Evolutionary conservation across 2,888 invertebrate species (phyloP).

Genomic region (Nebria brevicollis): DNA sequence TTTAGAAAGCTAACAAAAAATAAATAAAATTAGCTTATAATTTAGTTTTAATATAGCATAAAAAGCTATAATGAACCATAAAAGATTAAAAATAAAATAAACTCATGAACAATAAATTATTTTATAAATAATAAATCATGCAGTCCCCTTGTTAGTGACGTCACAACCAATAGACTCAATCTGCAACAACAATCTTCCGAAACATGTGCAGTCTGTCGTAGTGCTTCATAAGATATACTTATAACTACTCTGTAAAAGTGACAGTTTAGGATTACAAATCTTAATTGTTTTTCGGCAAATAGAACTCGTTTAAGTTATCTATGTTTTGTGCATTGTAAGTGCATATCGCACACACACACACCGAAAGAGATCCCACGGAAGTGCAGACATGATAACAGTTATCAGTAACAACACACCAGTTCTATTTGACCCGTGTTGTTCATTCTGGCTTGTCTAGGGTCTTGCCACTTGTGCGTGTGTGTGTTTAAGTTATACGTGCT

Average conservation of each 20-base stretch:
- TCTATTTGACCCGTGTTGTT: slow-evolving; percentile 6
- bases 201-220: background rate
- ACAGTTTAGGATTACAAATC: background rate
- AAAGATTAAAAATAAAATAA: background rate
- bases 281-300: background rate
- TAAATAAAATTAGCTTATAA: no score
- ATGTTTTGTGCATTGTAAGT: background rate
- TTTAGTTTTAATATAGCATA: background rate
- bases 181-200: background rate
- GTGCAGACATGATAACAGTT: slow-evolving; percentile 39
- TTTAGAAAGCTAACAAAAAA: no score
- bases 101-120: background rate
- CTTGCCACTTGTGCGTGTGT: slow-evolving; percentile 11
- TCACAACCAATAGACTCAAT: background rate
- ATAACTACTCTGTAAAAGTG: background rate
- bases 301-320: background rate
- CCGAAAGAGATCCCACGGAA: slow-evolving; percentile 40
- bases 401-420: slow-evolving; percentile 17
- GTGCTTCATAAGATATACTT: background rate
- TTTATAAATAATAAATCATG: background rate
- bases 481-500: slow-evolving; percentile 9
- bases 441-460: background rate
- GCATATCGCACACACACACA: background rate
- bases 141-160: background rate
- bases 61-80: no score